Evolutionary conservation across 2,797 vertebrate genomes (phyloP).

Genomic region (Melanotaenia trifasciata): DNA sequence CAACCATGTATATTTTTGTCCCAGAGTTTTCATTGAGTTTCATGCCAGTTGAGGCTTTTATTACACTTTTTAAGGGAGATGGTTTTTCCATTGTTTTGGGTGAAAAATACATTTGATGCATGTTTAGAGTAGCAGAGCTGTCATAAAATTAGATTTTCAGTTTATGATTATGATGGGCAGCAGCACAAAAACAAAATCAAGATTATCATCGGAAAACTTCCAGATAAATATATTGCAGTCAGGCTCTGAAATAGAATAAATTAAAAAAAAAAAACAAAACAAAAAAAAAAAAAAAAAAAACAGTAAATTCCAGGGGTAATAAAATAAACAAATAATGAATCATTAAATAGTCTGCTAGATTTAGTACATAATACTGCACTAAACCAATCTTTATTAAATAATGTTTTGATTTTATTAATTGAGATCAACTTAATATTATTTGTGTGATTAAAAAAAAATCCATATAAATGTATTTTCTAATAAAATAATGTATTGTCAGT

Average conservation of each 20-base stretch:
- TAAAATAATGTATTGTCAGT: not conserved
- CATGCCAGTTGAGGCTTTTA: not conserved
- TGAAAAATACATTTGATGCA: no score
- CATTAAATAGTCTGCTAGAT: no score
- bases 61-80: not conserved
- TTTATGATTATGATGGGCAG: not conserved
- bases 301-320: no score
- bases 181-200: not conserved
- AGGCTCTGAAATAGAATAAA: not conserved
- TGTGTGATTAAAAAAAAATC: not conserved
- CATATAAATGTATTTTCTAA: not conserved
- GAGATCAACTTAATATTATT: not conserved
- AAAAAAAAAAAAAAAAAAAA: no score
- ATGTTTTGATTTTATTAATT: not conserved
- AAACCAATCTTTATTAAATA: not conserved
- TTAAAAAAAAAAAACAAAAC: no score
- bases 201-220: not conserved
- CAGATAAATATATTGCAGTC: not conserved
- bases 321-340: no score
- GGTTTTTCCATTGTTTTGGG: not conserved
- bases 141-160: not conserved
- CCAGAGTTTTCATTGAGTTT: not conserved
- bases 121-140: not conserved
- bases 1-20: conserved; percentile 5
- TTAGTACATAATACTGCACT: not conserved